Conservation (phyloP, 1,140 invertebrate species). For the Formica exsecta region DNA sequence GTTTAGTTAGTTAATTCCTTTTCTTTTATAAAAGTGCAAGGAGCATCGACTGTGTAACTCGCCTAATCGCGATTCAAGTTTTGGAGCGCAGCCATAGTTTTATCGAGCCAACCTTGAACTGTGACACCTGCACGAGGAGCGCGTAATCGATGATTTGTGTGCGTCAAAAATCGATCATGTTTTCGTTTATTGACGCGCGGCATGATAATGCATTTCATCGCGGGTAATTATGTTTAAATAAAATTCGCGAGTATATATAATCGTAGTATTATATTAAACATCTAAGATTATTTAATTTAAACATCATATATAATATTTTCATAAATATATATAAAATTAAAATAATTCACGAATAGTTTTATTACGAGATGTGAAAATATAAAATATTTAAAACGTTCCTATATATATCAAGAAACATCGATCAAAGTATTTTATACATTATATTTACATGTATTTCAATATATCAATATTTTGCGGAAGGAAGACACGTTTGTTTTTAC, state of each 20-base stretch:
- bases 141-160: constrained; percentile 59
- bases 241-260: not conserved
- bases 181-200: not conserved
- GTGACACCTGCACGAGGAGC: constrained; percentile 59
- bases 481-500: not conserved
- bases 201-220: constrained; percentile 6
- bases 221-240: not conserved
- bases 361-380: not conserved
- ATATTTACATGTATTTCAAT: not conserved
- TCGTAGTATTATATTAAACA: not conserved
- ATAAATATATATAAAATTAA: not conserved
- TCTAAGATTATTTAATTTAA: not conserved
- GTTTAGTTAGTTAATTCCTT: not conserved
- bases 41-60: not conserved
- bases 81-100: constrained; percentile 29
- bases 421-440: not conserved
- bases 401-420: not conserved
- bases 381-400: not conserved
- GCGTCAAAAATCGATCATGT: constrained; percentile 4
- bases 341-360: not conserved
- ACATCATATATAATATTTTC: not conserved
- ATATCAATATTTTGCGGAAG: not conserved
- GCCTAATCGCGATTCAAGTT: constrained; percentile 4
- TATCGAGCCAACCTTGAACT: constrained; percentile 69
- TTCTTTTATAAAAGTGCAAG: not conserved